These are phyloP conservation scores for Leptura quadrifasciata DNA, from an alignment of 2,888 invertebrate genomes.

Conservation along the genomic window DNA sequence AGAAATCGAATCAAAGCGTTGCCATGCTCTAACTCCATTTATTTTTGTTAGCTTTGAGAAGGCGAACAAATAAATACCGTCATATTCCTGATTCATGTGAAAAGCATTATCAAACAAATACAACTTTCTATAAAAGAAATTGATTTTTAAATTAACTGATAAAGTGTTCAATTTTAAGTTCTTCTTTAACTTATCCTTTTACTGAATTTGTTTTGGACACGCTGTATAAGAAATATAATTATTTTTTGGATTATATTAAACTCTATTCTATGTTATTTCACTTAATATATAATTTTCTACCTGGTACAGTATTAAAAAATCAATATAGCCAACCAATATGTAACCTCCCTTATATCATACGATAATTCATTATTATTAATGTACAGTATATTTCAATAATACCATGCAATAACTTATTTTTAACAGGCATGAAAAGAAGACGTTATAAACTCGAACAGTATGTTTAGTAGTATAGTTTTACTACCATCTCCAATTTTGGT, in stretches of 20 bases:
- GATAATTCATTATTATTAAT: not conserved
- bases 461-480: too few species aligned
- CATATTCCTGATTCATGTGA: not conserved
- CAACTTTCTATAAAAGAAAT: too few species aligned
- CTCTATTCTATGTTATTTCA: constrained; percentile 1
- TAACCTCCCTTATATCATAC: constrained; percentile 12
- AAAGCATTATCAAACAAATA: too few species aligned
- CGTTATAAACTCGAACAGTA: too few species aligned
- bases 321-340: constrained; percentile 14
- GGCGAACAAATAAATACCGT: not conserved
- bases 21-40: not conserved
- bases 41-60: not conserved
- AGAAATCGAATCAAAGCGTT: not conserved
- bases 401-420: not conserved
- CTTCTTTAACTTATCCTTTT: too few species aligned
- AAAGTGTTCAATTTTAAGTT: too few species aligned
- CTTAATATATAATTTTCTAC: constrained; percentile 15
- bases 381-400: not conserved
- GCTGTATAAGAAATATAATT: not conserved
- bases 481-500: too few species aligned
- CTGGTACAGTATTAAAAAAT: constrained; percentile 19
- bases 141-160: too few species aligned
- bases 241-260: not conserved
- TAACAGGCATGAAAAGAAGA: too few species aligned
- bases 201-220: not conserved